A percentile compares a stretch with the other conserved stretches of the same genome.
These are phyloP conservation scores for Cacatua alba DNA, from an alignment of 2,113 vertebrate species.

Conservation along the genomic window DNA sequence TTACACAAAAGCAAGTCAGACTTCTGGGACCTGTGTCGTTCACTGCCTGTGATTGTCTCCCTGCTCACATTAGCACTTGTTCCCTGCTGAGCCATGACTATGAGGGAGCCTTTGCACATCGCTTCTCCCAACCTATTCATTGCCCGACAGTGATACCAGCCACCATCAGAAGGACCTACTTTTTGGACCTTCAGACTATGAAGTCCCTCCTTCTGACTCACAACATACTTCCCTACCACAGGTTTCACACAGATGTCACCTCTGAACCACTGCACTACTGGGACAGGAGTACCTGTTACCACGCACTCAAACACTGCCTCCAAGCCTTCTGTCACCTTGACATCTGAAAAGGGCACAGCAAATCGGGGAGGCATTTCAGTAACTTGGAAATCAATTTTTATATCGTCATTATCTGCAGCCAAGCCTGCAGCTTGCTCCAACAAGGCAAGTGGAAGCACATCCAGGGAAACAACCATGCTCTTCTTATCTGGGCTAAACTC, in stretches of 20 bases:
- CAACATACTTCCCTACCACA: slow-evolving; percentile 79
- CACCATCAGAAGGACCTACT: slow-evolving; percentile 80
- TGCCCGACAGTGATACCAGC: slow-evolving; percentile 87
- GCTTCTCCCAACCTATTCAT: slow-evolving; percentile 90
- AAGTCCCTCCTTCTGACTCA: slow-evolving; percentile 85
- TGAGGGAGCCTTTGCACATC: slow-evolving; percentile 82
- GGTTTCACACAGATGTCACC: slow-evolving; percentile 80
- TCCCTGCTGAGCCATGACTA: slow-evolving; percentile 74
- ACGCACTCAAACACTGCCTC: slow-evolving; percentile 91
- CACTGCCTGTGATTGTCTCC: slow-evolving; percentile 64
- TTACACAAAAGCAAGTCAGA: slow-evolving; percentile 82
- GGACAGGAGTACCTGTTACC: slow-evolving; percentile 89
- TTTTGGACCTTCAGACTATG: slow-evolving; percentile 86
- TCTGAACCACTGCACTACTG: slow-evolving; percentile 91
- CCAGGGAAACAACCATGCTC: slow-evolving; percentile 95
- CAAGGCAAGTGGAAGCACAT: slow-evolving; percentile 89
- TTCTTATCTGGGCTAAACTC: slow-evolving; percentile 93
- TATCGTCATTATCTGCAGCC: slow-evolving; percentile 77
- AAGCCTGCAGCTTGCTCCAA: slow-evolving; percentile 82
- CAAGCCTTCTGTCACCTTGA: slow-evolving; percentile 82
- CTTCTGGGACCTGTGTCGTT: slow-evolving; percentile 74
- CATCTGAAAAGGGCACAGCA: slow-evolving; percentile 86
- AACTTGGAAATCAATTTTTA: slow-evolving; percentile 93
- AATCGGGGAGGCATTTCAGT: slow-evolving; percentile 97
- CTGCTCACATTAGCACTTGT: slow-evolving; percentile 64